Conservation (phyloP, 2,113 vertebrate species). For the Petroica traversi region DNA sequence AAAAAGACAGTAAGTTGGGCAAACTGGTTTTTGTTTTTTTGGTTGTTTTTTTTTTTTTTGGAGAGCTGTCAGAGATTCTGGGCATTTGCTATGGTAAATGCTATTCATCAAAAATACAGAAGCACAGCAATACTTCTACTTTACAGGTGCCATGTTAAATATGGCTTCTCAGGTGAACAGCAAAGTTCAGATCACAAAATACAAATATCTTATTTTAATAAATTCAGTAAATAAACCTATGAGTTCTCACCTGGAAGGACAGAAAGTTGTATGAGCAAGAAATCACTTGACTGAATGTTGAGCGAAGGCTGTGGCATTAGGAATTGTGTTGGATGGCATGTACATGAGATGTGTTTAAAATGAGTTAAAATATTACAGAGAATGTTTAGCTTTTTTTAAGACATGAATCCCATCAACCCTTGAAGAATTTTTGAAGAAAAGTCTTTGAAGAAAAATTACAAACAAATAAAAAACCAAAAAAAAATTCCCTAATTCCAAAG, state of each 20-base stretch:
- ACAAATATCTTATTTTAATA: background rate
- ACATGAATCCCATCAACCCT: background rate
- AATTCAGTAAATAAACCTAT: background rate
- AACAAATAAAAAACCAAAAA: background rate
- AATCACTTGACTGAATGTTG: background rate
- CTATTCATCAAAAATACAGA: background rate
- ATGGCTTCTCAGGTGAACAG: background rate
- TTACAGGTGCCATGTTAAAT: background rate
- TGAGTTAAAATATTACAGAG: background rate
- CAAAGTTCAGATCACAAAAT: background rate
- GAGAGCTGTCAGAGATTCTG: background rate
- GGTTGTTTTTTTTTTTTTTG: fast-evolving
- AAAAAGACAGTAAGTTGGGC: background rate
- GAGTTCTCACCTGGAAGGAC: background rate
- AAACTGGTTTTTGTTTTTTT: background rate
- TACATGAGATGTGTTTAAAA: background rate
- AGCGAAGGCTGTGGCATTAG: background rate
- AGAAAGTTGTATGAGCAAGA: background rate
- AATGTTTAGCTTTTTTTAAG: background rate
- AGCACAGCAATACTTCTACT: background rate
- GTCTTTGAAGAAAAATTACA: background rate
- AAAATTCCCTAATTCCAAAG: background rate
- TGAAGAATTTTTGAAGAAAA: too few relatives aligned
- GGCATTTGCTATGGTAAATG: background rate
- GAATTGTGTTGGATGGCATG: background rate